Conservation (phyloP, 37 sponge, comb jelly and placozoan species). For the Haliclona indistincta region DNA sequence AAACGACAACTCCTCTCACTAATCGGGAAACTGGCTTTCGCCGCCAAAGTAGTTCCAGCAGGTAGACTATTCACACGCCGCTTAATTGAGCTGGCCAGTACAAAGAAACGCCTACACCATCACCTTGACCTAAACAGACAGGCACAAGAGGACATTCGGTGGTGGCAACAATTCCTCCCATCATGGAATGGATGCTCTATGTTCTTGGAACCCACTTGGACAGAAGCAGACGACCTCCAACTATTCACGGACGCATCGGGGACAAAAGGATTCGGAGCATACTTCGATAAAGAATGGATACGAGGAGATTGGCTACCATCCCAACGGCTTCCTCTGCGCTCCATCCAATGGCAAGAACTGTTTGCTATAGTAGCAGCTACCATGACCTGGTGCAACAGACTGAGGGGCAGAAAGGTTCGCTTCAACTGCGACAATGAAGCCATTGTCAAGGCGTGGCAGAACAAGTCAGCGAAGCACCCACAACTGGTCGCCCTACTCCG, state of each 20-base stretch:
- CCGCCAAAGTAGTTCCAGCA: conserved; percentile 27
- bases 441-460: conserved; percentile 24
- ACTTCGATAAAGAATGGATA: conserved; percentile 23
- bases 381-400: conserved; percentile 20
- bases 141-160: conserved; percentile 13
- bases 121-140: conserved; percentile 11
- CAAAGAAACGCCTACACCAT: conserved; percentile 3
- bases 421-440: conserved; percentile 49
- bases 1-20: conserved; percentile 38
- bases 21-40: conserved; percentile 31
- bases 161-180: conserved; percentile 14
- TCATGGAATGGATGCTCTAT: conserved; percentile 25
- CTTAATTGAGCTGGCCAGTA: conserved; percentile 24
- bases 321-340: conserved; percentile 2
- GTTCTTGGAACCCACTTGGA: conserved; percentile 24
- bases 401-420: neutral
- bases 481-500: conserved; percentile 24
- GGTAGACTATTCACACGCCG: conserved; percentile 29
- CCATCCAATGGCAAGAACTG: conserved; percentile 47
- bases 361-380: conserved; percentile 37
- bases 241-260: conserved; percentile 41
- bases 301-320: conserved; percentile 5
- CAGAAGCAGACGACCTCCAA: neutral
- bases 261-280: conserved; percentile 20
- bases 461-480: conserved; percentile 20